Evolutionary conservation across 2,113 vertebrate species (phyloP), one percentile per base, ranked within the genome.

Genomic region (Cyanoderma ruficeps): DNA sequence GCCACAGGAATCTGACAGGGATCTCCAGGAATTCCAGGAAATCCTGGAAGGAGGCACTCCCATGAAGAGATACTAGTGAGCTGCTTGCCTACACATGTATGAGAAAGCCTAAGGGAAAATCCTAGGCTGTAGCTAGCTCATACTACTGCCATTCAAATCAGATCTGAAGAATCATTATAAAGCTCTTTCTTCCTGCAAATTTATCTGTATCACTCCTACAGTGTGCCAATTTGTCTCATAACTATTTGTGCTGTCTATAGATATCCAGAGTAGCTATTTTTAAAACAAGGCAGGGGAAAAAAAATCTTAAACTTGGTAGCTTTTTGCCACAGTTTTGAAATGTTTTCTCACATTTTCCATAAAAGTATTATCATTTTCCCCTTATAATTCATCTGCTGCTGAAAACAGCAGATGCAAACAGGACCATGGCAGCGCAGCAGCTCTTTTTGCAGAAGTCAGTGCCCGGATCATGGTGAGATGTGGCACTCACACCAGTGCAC

Each of bases 91-190:
- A 53, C 68, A 55, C 56, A 24, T 6, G 33, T n/a, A 83, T 11
- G 60, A 67, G 82, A 85, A 83, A 90, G 89, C 86, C 89, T 46
- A 39, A 37, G 86, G 91, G 86, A 94, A 89, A 95, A 83, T 65
- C 76, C 72, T 71, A 81, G 64, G 24, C 60, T 64, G 85, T 2
- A 78, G 60, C 57, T 78, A 83, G 63, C 55, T 94, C 35, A 33
- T 24, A 22, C 25, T 77, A 55, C 13, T 81, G 86, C 77, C 57
- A 72, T 52, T 89, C 86, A 91, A 77, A 71, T 44, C 3, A 18
- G 35, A 88, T 16, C 64, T 95, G 42, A 89, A 84, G 69, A 84
- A 63, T 21, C 5, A 83, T 70, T 70, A 77, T 19, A 55, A 83
- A 90, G 50, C n/a, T 49, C 15, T 16, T 37, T 82, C 60, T 86